Percentiles rank a stretch among this genome's conserved stretches.
These are phyloP conservation scores for Oryzias woworae DNA, from an alignment of 2,113 vertebrate genomes.

Conservation along the genomic window DNA sequence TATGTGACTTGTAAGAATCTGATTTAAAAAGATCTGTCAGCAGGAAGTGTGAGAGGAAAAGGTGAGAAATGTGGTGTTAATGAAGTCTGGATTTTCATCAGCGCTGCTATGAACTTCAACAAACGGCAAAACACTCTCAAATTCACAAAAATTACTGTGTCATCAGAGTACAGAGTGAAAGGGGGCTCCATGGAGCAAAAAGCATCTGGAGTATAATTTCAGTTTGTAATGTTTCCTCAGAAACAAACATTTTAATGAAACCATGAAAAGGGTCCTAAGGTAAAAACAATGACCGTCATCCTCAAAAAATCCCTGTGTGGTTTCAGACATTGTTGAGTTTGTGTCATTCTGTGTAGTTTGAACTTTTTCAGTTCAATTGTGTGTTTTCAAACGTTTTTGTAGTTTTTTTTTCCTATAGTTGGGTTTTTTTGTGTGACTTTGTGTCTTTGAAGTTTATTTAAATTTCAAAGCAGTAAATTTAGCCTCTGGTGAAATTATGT, in stretches of 20 bases:
- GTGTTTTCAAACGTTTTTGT: not conserved
- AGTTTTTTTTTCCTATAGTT: not conserved
- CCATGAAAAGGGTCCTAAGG: too few species aligned
- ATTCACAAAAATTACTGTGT: too few species aligned
- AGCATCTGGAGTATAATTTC: too few species aligned
- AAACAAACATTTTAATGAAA: too few species aligned
- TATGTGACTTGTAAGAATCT: not conserved
- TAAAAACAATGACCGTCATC: too few species aligned
- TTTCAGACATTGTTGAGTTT: not conserved
- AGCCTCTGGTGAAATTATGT: too few species aligned
- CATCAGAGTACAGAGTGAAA: too few species aligned
- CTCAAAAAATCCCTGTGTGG: too few species aligned
- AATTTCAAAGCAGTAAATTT: not conserved
- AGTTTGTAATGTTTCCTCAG: too few species aligned
- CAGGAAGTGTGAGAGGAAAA: not conserved
- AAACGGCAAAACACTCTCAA: too few species aligned
- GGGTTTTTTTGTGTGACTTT: not conserved
- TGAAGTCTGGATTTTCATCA: not conserved
- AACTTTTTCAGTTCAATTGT: not conserved
- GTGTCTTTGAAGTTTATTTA: not conserved
- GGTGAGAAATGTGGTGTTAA: slow-evolving; percentile 8
- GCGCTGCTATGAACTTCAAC: too few species aligned
- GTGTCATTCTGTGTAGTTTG: not conserved
- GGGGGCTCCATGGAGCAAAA: too few species aligned
- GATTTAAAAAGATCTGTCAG: slow-evolving; percentile 1